phyloP scores from a whole-genome alignment of 2,113 vertebrate genomes.

The Oxyruncus cristatus region DNA sequence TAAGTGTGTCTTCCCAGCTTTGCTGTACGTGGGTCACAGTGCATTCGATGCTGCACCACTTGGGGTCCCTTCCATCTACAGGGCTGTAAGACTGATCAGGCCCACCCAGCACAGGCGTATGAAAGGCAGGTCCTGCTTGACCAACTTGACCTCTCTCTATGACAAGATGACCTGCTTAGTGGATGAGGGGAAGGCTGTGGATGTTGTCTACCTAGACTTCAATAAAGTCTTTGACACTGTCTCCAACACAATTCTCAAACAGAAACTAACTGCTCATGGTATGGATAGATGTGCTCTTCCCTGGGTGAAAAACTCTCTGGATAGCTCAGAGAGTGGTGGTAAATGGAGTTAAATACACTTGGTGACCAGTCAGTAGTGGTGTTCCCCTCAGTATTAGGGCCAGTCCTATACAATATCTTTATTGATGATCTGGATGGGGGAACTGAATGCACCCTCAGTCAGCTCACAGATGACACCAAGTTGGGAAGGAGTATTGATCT shows the following conservation, averaged over 20 bases:
- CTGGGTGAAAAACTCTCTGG: background rate
- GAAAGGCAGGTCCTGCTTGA: background rate
- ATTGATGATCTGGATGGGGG: background rate
- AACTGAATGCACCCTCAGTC: background rate
- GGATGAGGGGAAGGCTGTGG: background rate
- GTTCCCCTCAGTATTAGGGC: background rate
- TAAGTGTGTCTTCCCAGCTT: background rate
- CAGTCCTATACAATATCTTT: background rate
- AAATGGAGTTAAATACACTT: background rate
- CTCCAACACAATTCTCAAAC: background rate
- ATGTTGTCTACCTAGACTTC: background rate
- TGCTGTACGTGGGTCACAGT: background rate
- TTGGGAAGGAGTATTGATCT: background rate
- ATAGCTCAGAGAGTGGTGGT: background rate
- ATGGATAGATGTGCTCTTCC: background rate
- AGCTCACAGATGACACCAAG: background rate
- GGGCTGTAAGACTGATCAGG: background rate
- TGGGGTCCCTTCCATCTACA: background rate
- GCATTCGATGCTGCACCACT: background rate
- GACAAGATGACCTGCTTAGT: accelerated
- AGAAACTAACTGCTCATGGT: background rate
- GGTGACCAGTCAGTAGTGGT: background rate
- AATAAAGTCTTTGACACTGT: background rate
- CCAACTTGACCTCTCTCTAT: background rate
- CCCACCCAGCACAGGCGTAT: background rate